Evolutionary conservation across 2,797 vertebrate species (phyloP).

Genomic region (Eupleurogrammus muticus): DNA sequence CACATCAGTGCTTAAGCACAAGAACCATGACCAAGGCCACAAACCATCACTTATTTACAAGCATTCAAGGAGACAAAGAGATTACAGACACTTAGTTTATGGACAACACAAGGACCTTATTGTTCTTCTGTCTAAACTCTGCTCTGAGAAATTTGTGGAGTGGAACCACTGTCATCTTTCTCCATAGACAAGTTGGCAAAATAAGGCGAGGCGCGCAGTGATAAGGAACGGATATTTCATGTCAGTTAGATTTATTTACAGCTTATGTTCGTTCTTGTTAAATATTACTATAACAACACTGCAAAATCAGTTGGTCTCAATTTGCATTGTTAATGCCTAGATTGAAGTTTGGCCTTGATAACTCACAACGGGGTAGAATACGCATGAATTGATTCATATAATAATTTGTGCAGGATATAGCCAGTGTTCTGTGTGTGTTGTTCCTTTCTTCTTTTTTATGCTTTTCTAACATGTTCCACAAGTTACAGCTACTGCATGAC

Average conservation of each 20-base stretch:
- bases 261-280: not conserved
- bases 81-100: conserved; percentile 22
- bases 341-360: not conserved
- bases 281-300: not conserved
- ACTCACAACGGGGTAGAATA: not conserved
- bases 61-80: conserved; percentile 3
- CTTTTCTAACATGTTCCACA: too few relatives aligned
- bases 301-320: not conserved
- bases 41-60: conserved; percentile 31
- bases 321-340: not conserved
- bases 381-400: conserved; percentile 2
- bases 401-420: not conserved
- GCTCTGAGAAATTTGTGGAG: not conserved
- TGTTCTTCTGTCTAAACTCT: conserved; percentile 10
- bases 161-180: not conserved
- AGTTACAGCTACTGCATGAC: too few relatives aligned
- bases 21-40: conserved; percentile 13
- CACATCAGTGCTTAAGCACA: not conserved
- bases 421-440: not conserved
- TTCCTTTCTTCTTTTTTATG: not conserved
- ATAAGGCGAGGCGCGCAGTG: not conserved
- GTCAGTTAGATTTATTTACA: not conserved
- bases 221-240: not conserved
- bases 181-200: not conserved
- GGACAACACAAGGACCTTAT: conserved; percentile 14